These are phyloP conservation scores for Chalcosyrphus nemorum DNA, from an alignment of 2,888 invertebrate species.

Conservation along the genomic window DNA sequence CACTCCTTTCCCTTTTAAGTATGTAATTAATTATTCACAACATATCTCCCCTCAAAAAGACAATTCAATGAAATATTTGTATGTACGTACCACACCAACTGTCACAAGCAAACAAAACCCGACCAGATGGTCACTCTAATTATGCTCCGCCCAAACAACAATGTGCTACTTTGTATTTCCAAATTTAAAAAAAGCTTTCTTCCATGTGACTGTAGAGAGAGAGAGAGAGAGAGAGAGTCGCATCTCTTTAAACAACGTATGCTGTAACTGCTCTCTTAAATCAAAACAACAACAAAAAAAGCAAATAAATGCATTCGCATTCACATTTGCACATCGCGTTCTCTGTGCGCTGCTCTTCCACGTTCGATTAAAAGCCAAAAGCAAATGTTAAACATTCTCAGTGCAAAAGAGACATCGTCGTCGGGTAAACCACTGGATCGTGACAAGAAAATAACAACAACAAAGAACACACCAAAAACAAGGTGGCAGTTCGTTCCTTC, in stretches of 20 bases:
- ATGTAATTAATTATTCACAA: too few relatives aligned
- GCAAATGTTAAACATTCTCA: constrained; percentile 59
- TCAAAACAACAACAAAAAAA: neutral
- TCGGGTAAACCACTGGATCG: constrained; percentile 40
- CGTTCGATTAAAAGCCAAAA: constrained; percentile 60
- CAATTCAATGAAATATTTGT: too few relatives aligned
- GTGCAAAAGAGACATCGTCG: constrained; percentile 65
- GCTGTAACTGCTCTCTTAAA: constrained; percentile 34
- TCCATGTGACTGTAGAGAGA: constrained; percentile 42
- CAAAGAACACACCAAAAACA: neutral
- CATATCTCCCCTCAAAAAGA: too few relatives aligned
- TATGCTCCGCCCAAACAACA: constrained; percentile 46
- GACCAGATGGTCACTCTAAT: constrained; percentile 37
- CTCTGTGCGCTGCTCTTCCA: neutral
- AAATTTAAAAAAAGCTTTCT: constrained; percentile 50
- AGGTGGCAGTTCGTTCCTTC: constrained; percentile 43
- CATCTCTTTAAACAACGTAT: neutral
- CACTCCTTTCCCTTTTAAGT: too few relatives aligned
- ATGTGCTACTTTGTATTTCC: constrained; percentile 11
- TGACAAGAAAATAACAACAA: neutral
- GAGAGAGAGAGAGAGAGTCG: neutral
- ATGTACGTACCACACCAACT: too few relatives aligned
- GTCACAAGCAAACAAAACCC: neutral
- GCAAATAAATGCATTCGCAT: constrained; percentile 16
- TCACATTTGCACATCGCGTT: too few relatives aligned